phyloP scores from a whole-genome alignment of 2,888 invertebrate genomes.

The Nemotelus nigrinus region DNA sequence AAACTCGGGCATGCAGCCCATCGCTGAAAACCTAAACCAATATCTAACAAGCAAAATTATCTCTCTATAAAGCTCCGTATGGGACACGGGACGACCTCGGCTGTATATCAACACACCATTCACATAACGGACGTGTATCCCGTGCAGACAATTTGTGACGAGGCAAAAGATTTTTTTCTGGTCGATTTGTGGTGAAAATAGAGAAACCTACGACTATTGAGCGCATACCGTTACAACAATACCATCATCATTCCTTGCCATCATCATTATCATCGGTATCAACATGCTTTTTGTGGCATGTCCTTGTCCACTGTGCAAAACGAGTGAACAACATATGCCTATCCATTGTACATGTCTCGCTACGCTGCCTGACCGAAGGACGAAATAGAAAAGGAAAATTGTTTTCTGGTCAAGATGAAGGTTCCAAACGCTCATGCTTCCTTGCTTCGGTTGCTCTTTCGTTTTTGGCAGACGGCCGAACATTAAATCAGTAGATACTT shows the following conservation, averaged over 20 bases:
- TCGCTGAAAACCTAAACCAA: not conserved
- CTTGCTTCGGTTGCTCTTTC: not conserved
- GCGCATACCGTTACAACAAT: not conserved
- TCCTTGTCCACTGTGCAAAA: not conserved
- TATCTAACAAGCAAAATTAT: constrained; percentile 23
- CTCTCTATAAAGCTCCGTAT: not conserved
- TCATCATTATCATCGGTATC: constrained; percentile 4
- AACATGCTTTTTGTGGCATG: not conserved
- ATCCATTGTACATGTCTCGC: not conserved
- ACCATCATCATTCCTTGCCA: not conserved
- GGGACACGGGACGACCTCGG: not conserved
- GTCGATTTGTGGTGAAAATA: constrained; percentile 29
- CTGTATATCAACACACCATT: too few relatives aligned
- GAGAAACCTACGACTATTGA: not conserved
- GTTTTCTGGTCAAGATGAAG: constrained; percentile 4
- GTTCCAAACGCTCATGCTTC: not conserved
- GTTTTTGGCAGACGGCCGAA: not conserved
- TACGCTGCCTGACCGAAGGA: not conserved
- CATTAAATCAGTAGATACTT: not conserved
- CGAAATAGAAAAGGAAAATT: constrained; percentile 6
- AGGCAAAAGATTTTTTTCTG: constrained; percentile 19
- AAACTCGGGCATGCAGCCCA: not conserved
- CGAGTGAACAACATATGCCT: not conserved
- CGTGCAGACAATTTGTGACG: not conserved
- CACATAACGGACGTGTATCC: too few relatives aligned